Percentiles rank a stretch among this genome's conserved stretches.
Evolutionary conservation across 2,113 vertebrate species (phyloP).

Genomic region (Passer domesticus): DNA sequence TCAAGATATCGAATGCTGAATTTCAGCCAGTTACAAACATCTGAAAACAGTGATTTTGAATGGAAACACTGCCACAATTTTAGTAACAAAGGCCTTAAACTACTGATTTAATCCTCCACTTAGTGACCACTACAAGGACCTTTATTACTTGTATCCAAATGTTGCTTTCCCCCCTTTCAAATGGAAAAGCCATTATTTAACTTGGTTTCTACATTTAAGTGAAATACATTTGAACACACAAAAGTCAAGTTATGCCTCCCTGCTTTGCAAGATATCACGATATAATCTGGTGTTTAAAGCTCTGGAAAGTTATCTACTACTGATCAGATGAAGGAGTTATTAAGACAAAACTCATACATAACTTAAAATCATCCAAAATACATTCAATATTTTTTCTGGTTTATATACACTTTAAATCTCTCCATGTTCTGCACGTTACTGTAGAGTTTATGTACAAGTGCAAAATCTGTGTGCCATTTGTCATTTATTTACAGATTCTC

Average conservation of each 20-base stretch:
- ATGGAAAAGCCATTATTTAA: not conserved
- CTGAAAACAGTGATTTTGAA: not conserved
- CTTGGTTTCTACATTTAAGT: not conserved
- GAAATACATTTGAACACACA: constrained; percentile 11
- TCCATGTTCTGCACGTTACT: constrained; percentile 34
- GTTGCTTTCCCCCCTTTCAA: not conserved
- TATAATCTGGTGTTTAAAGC: constrained; percentile 23
- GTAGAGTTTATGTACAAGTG: constrained; percentile 66
- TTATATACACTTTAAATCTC: constrained; percentile 64
- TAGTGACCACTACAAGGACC: not conserved
- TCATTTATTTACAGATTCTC: constrained; percentile 58
- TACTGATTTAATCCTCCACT: not conserved
- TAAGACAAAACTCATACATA: constrained; percentile 61
- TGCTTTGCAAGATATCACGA: not conserved
- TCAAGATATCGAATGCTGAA: not conserved
- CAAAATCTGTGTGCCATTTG: constrained; percentile 31
- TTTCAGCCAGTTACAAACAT: not conserved
- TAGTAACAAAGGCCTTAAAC: not conserved
- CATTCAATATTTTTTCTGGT: constrained; percentile 42
- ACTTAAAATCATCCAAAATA: constrained; percentile 70
- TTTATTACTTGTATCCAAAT: not conserved
- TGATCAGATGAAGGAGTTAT: constrained; percentile 49
- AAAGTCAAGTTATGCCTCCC: not conserved
- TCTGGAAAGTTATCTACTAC: not conserved
- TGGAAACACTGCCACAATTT: not conserved